Conservation (phyloP, 2,113 vertebrate species). For the Ophthalmolycus amberensis region DNA sequence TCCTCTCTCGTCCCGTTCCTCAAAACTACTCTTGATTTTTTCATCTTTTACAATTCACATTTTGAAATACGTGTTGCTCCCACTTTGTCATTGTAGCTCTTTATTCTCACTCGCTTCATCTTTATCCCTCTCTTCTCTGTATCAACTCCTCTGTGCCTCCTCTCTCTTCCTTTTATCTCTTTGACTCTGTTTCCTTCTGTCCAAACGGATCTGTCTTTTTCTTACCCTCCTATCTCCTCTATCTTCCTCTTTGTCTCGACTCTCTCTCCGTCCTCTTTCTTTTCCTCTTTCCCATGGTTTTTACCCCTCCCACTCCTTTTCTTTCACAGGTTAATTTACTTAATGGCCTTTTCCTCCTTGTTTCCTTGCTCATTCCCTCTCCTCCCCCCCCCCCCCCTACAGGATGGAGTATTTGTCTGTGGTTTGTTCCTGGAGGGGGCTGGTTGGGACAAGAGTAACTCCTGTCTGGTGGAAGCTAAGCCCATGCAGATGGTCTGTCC, state of each 20-base stretch:
- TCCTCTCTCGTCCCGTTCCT: background rate
- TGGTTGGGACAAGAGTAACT: conserved; percentile 89
- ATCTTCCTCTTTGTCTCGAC: background rate
- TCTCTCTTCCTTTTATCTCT: background rate
- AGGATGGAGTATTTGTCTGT: conserved; percentile 90
- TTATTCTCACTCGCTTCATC: background rate
- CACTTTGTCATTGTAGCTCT: background rate
- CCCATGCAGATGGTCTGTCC: conserved; percentile 91
- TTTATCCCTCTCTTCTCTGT: background rate
- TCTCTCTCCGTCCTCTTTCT: background rate
- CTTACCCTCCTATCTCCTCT: background rate
- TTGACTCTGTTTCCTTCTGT: background rate
- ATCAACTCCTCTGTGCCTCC: background rate
- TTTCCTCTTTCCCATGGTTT: background rate
- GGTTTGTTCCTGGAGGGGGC: conserved; percentile 90
- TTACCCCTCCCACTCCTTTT: background rate
- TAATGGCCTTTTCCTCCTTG: conserved; percentile 4
- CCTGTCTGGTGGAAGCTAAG: conserved; percentile 88
- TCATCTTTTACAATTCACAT: conserved; percentile 2
- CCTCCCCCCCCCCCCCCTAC: background rate
- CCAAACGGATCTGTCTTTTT: background rate
- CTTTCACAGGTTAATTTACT: conserved; percentile 13
- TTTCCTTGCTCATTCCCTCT: background rate
- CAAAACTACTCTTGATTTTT: conserved; percentile 8
- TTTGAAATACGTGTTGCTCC: background rate